Base-by-base conservation (phyloP, 2,113 vertebrate genomes). In the Balaeniceps rex region DNA sequence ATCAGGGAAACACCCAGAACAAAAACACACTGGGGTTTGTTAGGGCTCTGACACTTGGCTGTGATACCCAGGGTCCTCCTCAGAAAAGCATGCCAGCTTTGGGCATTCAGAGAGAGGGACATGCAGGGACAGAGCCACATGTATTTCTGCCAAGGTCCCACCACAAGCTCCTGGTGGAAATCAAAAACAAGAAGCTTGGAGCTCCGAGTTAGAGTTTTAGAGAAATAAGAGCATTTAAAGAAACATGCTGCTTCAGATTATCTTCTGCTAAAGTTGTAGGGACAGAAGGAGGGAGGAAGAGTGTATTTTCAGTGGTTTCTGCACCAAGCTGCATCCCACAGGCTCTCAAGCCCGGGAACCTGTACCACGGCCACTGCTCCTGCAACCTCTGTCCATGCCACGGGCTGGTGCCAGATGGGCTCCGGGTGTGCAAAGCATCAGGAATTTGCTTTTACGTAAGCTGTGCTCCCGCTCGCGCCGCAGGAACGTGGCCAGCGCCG, bases 41-140 rank as follows among this genome's bases (percentile, higher is more conserved):
- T 9, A 5, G 24, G 17, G 58, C 40, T 77, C 58, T 14, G 34
- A 15, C 7, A 4, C 13, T 29, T 33, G 31, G 52, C 76, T 74
- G 25, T 4, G 3, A 33, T 16, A 46, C 38, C 10, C 31, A 12
- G 23, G 10, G 40, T 23, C 57, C 57, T 60, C 75, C 17, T 21
- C 42, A 42, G 68, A 12, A 54, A 25, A 28, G 11, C 5, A 0
- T 28, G 25, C 22, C 44, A 70, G 2, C 15, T 6, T 23, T 3
- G 31, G 33, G n/a, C 15, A 13, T 21, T 44, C 31, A 11, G 31
- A 38, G 54, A 38, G 1, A 2, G 25, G 33, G 70, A 61, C 4
- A 0, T 1, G 10, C 14, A 21, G 33, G 52, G 34, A n/a, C 64
- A 77, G 63, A 71, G 42, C 42, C 44, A 11, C 1, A 1, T 3